Conservation (phyloP, 2,888 invertebrate genomes). For the Apamea sordens region DNA sequence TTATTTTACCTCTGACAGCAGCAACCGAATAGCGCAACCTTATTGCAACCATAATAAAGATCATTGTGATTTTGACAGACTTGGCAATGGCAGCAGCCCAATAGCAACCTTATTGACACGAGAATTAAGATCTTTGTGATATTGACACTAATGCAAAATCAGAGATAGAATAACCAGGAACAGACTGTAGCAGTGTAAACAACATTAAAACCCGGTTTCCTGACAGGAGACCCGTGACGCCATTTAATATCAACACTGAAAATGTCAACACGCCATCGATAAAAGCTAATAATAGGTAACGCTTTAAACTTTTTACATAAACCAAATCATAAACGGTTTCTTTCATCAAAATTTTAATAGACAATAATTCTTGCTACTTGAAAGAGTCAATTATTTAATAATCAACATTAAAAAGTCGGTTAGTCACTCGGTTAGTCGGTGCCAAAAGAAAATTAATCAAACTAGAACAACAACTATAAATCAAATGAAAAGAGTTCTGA, state of each 20-base stretch:
- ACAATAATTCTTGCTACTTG: slow-evolving; percentile 4
- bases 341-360: slow-evolving; percentile 25
- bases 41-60: background rate
- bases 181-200: background rate
- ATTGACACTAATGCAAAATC: background rate
- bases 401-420: no score
- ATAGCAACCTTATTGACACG: background rate
- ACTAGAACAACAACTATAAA: background rate
- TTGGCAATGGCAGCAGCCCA: background rate
- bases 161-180: background rate
- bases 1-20: background rate
- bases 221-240: background rate
- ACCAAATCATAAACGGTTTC: slow-evolving; percentile 12
- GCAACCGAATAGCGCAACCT: background rate
- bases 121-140: background rate
- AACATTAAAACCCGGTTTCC: slow-evolving; percentile 7
- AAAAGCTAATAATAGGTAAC: background rate
- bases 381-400: background rate
- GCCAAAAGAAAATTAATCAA: slow-evolving; percentile 3
- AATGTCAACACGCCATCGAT: slow-evolving; percentile 26
- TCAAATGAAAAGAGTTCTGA: slow-evolving; percentile 5
- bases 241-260: slow-evolving; percentile 12
- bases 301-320: background rate
- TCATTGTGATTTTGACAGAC: background rate
- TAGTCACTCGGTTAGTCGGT: background rate